Evolutionary conservation across 2,888 invertebrate genomes (phyloP), one percentile per base, ranked within the genome.

Genomic region (Urechis unicinctus): DNA sequence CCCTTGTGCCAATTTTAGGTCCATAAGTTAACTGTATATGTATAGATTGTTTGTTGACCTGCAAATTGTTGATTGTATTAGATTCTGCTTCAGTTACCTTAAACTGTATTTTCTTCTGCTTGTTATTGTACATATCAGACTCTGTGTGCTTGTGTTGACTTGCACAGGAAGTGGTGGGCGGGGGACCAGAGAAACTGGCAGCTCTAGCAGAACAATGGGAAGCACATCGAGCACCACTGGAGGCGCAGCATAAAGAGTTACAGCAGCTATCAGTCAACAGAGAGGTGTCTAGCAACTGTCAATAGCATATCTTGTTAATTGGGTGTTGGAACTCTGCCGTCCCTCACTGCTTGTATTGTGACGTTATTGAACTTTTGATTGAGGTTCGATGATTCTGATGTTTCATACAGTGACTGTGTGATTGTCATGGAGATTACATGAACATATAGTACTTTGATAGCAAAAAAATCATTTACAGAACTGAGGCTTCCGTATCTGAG

Each of bases 121-220:
- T 21, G 9, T 28, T 13, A 9, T 41, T 17, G 5, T 24, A 5
- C 6, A 48, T 3, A 13, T 52, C n/a, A 22, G n/a, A 22, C 6
- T 31, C 22, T 51, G 29, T 21, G 9, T 50, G 5, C 13, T 26
- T 28, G 52, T 50, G 42, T 1, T 46, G 51, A 5, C 22, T 51
- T 2, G 48, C 47, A 30, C 66, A 71, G 72, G 65, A 64, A 50
- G 82, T 88, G 13, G 74, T 79, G 24, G 84, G 85, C 59, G 80
- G 81, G 24, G 84, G 85, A 59, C 82, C 83, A 50, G 84, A 84
- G 66, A 82, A 85, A 67, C 77, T 88, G 36, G 78, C 84, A 28
- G 82, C 81, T 54, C 74, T 89, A 50, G 84, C 84, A 3, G 82
- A 82, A 56, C 87, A 88, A 67, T 89, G 89, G 88, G 85, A 87